phyloP scores from a whole-genome alignment of 2,113 vertebrate species.

The Mus musculus region DNA sequence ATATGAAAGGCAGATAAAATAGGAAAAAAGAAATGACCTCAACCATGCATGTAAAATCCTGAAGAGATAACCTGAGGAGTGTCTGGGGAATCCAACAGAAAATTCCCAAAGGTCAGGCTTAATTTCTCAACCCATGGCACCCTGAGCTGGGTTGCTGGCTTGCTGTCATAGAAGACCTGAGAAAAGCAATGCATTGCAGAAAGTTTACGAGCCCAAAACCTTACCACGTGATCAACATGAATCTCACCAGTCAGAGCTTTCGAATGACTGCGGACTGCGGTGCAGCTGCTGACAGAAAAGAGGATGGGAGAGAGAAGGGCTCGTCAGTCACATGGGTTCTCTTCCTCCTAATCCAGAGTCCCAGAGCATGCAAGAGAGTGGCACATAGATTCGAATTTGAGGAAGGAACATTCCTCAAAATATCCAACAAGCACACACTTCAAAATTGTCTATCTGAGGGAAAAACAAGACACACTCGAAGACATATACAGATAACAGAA shows the following conservation, averaged over 20 bases:
- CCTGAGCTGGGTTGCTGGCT: neutral
- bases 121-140: neutral
- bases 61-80: neutral
- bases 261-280: neutral
- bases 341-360: neutral
- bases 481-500: neutral
- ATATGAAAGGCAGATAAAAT: neutral
- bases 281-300: rapidly evolving
- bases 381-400: neutral
- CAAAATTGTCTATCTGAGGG: neutral
- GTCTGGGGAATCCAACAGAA: neutral
- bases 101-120: neutral
- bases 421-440: neutral
- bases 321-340: neutral
- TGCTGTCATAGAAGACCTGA: neutral
- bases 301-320: neutral
- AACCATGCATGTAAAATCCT: neutral
- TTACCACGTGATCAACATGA: neutral
- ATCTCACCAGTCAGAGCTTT: neutral
- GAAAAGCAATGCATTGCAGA: neutral
- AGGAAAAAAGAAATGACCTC: neutral
- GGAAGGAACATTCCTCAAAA: neutral
- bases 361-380: neutral
- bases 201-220: neutral
- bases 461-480: neutral